These are phyloP conservation scores for Eurytoma adleriae DNA, from an alignment of 2,888 invertebrate species.

Conservation along the genomic window DNA sequence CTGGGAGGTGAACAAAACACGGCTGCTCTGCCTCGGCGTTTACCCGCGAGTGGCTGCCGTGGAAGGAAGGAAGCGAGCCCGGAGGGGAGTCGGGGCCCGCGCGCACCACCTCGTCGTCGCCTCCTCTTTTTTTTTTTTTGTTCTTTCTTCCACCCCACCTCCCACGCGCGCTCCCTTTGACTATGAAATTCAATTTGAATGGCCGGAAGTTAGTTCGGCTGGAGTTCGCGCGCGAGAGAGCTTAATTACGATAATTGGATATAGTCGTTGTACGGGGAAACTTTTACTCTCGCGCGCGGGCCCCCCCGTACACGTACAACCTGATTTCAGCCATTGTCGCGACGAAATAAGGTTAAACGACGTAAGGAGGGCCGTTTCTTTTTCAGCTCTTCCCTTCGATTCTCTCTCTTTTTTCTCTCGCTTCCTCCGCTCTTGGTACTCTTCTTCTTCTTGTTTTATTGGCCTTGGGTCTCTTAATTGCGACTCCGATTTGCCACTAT, in stretches of 20 bases:
- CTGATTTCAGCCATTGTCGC: not conserved
- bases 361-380: too few relatives aligned
- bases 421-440: too few relatives aligned
- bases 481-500: too few relatives aligned
- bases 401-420: too few relatives aligned
- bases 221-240: constrained; percentile 21
- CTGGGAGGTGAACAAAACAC: constrained; percentile 44
- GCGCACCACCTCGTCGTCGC: not conserved
- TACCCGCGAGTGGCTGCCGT: not conserved
- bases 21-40: constrained; percentile 10
- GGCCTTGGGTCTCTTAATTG: too few relatives aligned
- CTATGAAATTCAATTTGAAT: constrained; percentile 56
- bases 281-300: constrained; percentile 28
- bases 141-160: constrained; percentile 9
- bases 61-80: constrained; percentile 14
- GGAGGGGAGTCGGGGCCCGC: not conserved
- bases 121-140: not conserved
- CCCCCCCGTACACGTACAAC: not conserved
- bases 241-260: constrained; percentile 57
- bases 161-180: constrained; percentile 22
- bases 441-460: too few relatives aligned
- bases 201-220: constrained; percentile 49
- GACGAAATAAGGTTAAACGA: too few relatives aligned
- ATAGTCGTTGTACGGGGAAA: constrained; percentile 28
- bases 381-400: too few relatives aligned